Percentiles rank a stretch among this genome's conserved stretches.
Evolutionary conservation across 2,797 vertebrate genomes (phyloP).

Genomic region (Miichthys miiuy): DNA sequence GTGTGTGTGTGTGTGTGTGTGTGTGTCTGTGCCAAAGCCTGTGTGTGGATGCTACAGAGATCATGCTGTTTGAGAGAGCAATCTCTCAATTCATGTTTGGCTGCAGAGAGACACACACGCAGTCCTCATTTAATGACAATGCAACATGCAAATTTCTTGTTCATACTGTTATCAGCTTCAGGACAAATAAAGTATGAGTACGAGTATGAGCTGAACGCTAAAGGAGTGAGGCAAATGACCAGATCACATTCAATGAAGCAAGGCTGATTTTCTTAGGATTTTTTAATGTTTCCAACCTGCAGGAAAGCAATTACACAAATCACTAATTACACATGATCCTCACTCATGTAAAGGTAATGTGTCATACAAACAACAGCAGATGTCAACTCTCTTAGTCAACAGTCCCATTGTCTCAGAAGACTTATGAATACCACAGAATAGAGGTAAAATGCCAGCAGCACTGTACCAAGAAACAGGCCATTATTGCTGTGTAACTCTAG

Average conservation of each 20-base stretch:
- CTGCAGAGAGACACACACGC: background rate
- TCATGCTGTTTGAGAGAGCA: background rate
- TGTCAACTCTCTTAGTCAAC: slow-evolving; percentile 32
- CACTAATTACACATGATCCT: slow-evolving; percentile 14
- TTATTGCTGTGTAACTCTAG: slow-evolving; percentile 23
- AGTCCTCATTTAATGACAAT: slow-evolving; percentile 16
- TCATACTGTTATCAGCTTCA: no score
- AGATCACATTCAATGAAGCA: slow-evolving; percentile 25
- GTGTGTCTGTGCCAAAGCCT: slow-evolving; percentile 11
- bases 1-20: background rate
- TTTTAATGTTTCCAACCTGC: slow-evolving; percentile 33
- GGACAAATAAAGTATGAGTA: background rate
- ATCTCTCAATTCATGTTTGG: slow-evolving; percentile 11
- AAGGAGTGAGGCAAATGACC: slow-evolving; percentile 1
- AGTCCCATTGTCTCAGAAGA: slow-evolving; percentile 16
- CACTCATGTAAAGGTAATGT: slow-evolving; percentile 18
- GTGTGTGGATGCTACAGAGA: background rate
- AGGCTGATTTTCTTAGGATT: background rate
- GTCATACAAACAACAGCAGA: slow-evolving; percentile 46
- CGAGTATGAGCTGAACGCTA: background rate
- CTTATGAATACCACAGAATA: slow-evolving; percentile 20
- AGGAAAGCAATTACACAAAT: slow-evolving; percentile 33
- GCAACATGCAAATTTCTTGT: background rate
- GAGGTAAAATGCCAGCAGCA: slow-evolving; percentile 16
- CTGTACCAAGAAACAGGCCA: slow-evolving; percentile 16